A percentile compares a stretch with the other conserved stretches of the same genome.
phyloP scores from a whole-genome alignment of 2,888 invertebrate genomes.

The Dicyrtoma fusca region DNA sequence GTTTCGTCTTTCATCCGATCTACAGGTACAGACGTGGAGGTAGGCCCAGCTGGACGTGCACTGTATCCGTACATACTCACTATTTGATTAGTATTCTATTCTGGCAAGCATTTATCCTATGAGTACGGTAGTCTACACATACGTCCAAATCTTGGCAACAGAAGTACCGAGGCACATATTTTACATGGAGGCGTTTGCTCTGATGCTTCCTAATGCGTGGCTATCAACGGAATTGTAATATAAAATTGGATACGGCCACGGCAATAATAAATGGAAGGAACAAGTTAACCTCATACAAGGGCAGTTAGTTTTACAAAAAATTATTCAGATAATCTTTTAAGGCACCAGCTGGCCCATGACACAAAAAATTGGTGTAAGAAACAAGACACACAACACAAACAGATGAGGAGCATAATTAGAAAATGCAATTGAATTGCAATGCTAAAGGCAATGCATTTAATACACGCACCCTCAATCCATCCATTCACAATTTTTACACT shows the following conservation, averaged over 20 bases:
- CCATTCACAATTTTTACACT: neutral
- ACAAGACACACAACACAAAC: neutral
- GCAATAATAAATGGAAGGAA: too few relatives aligned
- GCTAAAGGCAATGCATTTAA: neutral
- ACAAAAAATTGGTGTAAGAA: neutral
- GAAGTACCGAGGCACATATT: too few relatives aligned
- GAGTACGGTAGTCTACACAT: too few relatives aligned
- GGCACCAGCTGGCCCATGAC: neutral
- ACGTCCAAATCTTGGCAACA: too few relatives aligned
- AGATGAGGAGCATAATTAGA: neutral
- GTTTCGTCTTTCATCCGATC: neutral
- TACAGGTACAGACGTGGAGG: neutral
- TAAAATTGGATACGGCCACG: too few relatives aligned
- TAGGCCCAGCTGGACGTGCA: neutral
- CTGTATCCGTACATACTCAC: too few relatives aligned
- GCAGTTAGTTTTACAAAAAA: neutral
- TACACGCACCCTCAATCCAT: slow-evolving; percentile 5
- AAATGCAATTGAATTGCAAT: slow-evolving; percentile 7
- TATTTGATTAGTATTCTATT: too few relatives aligned
- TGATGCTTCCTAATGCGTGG: too few relatives aligned
- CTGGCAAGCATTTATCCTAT: too few relatives aligned
- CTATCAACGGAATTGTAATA: too few relatives aligned
- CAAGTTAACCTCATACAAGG: neutral
- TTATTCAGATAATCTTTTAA: neutral
- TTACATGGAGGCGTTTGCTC: too few relatives aligned